Percentiles rank a stretch among this genome's conserved stretches.
Evolutionary conservation across 2,113 vertebrate species (phyloP).

Genomic region (Pangasianodon gigas): DNA sequence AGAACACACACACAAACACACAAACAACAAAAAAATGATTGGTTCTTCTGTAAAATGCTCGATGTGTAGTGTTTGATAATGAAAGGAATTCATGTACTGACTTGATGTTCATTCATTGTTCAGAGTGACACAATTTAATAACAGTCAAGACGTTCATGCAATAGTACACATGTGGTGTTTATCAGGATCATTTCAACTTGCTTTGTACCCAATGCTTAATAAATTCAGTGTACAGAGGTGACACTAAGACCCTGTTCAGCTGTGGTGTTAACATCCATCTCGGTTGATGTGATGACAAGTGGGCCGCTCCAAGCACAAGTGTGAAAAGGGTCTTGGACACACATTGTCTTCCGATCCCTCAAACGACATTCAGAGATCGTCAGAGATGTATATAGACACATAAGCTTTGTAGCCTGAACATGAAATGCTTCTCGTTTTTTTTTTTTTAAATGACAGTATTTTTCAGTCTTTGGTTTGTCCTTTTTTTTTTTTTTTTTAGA

Average conservation of each 20-base stretch:
- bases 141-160: neutral
- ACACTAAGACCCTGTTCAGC: neutral
- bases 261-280: neutral
- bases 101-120: neutral
- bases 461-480: neutral
- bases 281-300: slow-evolving; percentile 3
- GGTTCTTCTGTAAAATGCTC: neutral
- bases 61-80: neutral
- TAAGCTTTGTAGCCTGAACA: neutral
- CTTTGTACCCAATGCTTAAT: neutral
- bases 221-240: neutral
- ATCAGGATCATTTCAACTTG: neutral
- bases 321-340: neutral
- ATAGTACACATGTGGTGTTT: neutral
- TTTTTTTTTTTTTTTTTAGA: neutral
- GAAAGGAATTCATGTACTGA: neutral
- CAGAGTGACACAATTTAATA: neutral
- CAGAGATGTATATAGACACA: neutral
- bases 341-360: neutral
- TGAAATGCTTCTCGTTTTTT: neutral
- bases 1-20: no score
- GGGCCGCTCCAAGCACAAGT: neutral
- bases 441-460: neutral
- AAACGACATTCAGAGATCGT: neutral
- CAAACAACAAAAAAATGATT: neutral